These are phyloP conservation scores for Alca torda DNA, from an alignment of 2,797 vertebrate species.

Conservation along the genomic window DNA sequence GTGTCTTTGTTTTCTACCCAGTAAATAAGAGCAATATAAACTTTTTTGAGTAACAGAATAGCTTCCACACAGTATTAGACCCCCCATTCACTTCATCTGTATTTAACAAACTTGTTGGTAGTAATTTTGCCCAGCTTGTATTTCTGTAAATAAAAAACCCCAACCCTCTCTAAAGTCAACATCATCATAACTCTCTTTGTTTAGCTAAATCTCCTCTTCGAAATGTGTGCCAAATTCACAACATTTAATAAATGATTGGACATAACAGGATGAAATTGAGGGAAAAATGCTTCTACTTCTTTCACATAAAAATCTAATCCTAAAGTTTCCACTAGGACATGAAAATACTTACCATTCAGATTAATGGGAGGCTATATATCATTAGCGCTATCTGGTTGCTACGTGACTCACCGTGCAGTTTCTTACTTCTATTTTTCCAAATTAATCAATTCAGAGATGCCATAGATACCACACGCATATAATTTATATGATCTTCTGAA, in stretches of 20 bases:
- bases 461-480: background rate
- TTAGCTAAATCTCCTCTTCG: background rate
- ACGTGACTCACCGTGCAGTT: background rate
- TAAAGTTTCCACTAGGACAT: background rate
- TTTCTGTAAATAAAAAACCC: background rate
- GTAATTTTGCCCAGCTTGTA: background rate
- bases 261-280: background rate
- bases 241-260: background rate
- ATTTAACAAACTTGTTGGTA: background rate
- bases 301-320: background rate
- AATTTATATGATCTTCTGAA: background rate
- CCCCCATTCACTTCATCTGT: background rate
- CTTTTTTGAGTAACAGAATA: background rate
- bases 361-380: rapidly evolving
- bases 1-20: background rate
- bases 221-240: background rate
- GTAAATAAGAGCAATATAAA: background rate
- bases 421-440: background rate
- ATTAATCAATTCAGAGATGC: background rate
- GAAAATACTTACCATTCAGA: background rate
- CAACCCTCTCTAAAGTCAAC: background rate
- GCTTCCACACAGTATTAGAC: background rate
- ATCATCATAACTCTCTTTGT: background rate
- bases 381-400: background rate
- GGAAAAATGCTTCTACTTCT: background rate